phyloP scores from a whole-genome alignment of 2,888 invertebrate genomes.

The Teleiodes luculella region DNA sequence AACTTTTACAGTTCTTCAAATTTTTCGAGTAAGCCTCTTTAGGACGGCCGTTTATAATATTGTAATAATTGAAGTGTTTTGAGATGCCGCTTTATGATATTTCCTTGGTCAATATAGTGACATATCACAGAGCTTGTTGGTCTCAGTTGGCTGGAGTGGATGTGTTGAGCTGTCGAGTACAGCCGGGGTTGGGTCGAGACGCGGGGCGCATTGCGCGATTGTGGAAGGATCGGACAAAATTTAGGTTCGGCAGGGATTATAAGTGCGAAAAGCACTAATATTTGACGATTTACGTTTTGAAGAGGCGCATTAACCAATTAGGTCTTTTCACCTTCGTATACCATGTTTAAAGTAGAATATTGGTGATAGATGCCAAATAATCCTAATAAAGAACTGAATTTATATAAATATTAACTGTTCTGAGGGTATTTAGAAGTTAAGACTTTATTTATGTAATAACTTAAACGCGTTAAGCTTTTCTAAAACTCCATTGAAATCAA shows the following conservation, averaged over 20 bases:
- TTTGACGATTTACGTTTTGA: conserved; percentile 57
- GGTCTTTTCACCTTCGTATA: conserved; percentile 73
- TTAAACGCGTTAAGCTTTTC: conserved; percentile 42
- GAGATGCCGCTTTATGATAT: conserved; percentile 33
- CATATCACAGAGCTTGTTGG: conserved; percentile 35
- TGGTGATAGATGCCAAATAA: conserved; percentile 79
- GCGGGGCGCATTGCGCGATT: conserved; percentile 32
- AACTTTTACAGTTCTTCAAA: conserved; percentile 50
- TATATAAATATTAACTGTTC: conserved; percentile 77
- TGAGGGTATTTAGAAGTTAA: conserved; percentile 75
- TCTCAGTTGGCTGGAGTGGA: too few relatives aligned
- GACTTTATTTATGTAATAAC: conserved; percentile 59
- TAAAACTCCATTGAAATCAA: conserved; percentile 28
- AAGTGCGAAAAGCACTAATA: conserved; percentile 41
- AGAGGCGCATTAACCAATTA: conserved; percentile 64
- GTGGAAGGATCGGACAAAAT: conserved; percentile 67
- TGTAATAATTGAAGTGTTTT: conserved; percentile 30
- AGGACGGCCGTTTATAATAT: conserved; percentile 35
- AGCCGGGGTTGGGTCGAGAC: conserved; percentile 13
- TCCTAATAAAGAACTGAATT: conserved; percentile 79
- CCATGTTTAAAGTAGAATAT: conserved; percentile 71
- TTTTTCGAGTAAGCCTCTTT: conserved; percentile 46
- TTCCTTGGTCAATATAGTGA: conserved; percentile 21
- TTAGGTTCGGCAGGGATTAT: conserved; percentile 73
- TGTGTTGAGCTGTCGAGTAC: too few relatives aligned